Evolutionary conservation across 2,113 vertebrate genomes (phyloP).

Genomic region (Piaya cayana): DNA sequence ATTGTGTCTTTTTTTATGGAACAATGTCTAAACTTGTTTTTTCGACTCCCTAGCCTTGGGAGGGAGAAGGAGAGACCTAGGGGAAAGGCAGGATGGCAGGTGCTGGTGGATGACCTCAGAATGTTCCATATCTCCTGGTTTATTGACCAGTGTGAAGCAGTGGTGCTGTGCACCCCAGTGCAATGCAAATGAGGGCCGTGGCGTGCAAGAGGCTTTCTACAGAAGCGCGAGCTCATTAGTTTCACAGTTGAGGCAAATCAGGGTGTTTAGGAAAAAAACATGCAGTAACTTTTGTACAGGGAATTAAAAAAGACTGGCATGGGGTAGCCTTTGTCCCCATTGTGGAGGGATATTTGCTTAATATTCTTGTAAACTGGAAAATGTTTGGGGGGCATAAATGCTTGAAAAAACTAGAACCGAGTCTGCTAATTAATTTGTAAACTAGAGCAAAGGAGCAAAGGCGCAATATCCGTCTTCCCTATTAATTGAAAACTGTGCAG

Average conservation of each 20-base stretch:
- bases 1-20: neutral
- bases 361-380: neutral
- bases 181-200: neutral
- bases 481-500: conserved; percentile 63
- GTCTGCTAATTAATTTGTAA: conserved; percentile 3
- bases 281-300: neutral
- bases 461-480: neutral
- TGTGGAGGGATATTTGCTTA: neutral
- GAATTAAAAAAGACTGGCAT: neutral
- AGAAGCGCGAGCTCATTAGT: neutral
- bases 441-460: neutral
- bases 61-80: neutral
- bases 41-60: neutral
- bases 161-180: neutral
- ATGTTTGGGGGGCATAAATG: neutral
- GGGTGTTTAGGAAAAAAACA: neutral
- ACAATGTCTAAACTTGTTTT: neutral
- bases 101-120: neutral
- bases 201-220: neutral
- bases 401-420: neutral
- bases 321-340: neutral
- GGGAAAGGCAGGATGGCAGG: neutral
- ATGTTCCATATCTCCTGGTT: neutral
- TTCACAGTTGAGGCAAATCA: neutral
- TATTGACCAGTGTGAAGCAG: neutral